Conservation (phyloP, 2,797 vertebrate species). For the Squalus acanthias region DNA sequence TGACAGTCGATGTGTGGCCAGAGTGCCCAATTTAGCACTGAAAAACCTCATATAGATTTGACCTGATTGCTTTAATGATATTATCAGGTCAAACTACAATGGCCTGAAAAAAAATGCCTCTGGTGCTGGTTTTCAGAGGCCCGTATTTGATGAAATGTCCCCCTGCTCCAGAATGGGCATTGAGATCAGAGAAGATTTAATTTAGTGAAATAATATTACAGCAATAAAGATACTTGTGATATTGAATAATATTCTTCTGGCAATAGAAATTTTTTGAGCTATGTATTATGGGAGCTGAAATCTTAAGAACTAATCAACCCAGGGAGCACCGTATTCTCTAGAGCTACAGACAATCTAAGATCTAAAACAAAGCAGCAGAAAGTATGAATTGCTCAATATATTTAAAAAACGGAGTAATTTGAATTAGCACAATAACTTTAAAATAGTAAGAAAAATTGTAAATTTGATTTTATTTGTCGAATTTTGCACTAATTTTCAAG, state of each 20-base stretch:
- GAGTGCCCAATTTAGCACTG: background rate
- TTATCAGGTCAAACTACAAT: background rate
- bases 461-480: background rate
- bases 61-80: background rate
- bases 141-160: background rate
- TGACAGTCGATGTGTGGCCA: background rate
- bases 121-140: background rate
- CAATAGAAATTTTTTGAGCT: background rate
- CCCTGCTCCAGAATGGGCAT: background rate
- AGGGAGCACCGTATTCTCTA: background rate
- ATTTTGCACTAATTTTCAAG: background rate
- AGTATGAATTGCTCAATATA: background rate
- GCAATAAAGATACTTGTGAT: background rate
- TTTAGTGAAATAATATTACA: background rate
- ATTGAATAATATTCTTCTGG: background rate
- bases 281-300: background rate
- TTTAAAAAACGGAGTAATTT: background rate
- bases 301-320: background rate
- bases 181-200: background rate
- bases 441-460: constrained; percentile 8
- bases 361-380: background rate
- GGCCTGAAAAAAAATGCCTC: background rate
- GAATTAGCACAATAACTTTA: background rate
- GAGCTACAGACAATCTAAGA: background rate
- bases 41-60: background rate